Conservation (phyloP, 2,113 vertebrate species). For the Panthera tigris region DNA sequence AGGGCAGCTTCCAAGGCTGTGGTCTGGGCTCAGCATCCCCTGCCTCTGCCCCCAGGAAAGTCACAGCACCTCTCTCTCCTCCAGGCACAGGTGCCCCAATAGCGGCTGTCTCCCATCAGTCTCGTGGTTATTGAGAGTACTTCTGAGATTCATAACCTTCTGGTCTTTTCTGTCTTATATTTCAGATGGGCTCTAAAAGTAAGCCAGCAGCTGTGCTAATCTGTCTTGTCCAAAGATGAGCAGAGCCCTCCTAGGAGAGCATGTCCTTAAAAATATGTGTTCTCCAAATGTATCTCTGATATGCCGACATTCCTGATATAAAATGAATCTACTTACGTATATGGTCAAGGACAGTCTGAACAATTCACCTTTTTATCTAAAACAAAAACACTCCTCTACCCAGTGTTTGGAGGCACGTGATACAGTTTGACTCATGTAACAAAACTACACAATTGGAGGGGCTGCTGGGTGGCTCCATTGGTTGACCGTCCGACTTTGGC, state of each 20-base stretch:
- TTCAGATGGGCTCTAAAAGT: neutral
- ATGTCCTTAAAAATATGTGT: neutral
- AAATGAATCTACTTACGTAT: neutral
- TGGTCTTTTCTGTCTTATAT: neutral
- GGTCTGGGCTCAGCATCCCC: neutral
- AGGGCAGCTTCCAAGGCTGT: neutral
- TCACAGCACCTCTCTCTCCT: neutral
- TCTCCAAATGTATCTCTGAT: neutral
- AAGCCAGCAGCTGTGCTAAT: neutral
- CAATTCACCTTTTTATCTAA: constrained; percentile 4
- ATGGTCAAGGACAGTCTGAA: neutral
- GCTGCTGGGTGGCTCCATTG: too few species aligned
- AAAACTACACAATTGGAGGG: neutral
- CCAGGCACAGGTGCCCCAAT: too few species aligned
- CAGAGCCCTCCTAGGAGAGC: neutral
- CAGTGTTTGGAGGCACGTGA: neutral
- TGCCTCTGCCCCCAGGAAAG: too few species aligned
- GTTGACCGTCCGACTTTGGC: too few species aligned
- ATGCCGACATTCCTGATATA: neutral
- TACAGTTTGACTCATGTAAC: neutral
- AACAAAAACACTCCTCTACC: neutral
- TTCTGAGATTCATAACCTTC: neutral
- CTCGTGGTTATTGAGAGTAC: neutral
- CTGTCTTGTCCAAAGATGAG: neutral
- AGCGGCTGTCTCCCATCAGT: neutral